Conservation (phyloP, 2,888 invertebrate genomes). For the Campopleginae sp. region DNA sequence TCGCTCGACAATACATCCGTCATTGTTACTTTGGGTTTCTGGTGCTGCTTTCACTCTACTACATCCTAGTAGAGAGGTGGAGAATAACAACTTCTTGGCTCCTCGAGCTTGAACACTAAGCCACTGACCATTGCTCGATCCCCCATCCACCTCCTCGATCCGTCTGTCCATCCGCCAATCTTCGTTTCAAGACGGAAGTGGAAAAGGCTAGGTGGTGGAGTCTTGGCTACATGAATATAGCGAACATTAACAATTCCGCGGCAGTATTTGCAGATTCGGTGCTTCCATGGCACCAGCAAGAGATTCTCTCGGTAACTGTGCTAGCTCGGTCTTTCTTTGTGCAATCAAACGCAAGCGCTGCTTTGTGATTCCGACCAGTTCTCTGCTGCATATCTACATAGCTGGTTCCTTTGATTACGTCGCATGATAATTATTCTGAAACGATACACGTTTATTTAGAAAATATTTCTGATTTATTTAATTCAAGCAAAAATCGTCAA, state of each 20-base stretch:
- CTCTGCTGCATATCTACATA: not conserved
- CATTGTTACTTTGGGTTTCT: constrained; percentile 31
- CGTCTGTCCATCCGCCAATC: constrained; percentile 20
- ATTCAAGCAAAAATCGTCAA: not conserved
- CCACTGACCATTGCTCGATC: constrained; percentile 70
- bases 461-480: not conserved
- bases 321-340: constrained; percentile 66
- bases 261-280: constrained; percentile 12
- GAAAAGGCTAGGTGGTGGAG: constrained; percentile 39
- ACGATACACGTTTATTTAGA: not conserved
- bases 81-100: constrained; percentile 74
- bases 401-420: not conserved
- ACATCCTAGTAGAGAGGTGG: constrained; percentile 71
- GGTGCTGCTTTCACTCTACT: constrained; percentile 15
- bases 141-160: constrained; percentile 26
- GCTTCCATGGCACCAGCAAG: constrained; percentile 39
- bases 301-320: constrained; percentile 60
- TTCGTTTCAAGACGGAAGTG: constrained; percentile 40
- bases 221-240: constrained; percentile 22
- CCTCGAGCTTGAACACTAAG: constrained; percentile 73
- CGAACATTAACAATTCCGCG: constrained; percentile 34
- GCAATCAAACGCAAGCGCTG: constrained; percentile 61
- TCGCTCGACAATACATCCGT: constrained; percentile 73
- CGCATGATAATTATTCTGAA: not conserved
- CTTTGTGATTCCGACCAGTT: constrained; percentile 46